Evolutionary conservation across 2,113 vertebrate species (phyloP), one percentile per base, ranked within the genome.

Genomic region (Myrmecobius fasciatus): DNA sequence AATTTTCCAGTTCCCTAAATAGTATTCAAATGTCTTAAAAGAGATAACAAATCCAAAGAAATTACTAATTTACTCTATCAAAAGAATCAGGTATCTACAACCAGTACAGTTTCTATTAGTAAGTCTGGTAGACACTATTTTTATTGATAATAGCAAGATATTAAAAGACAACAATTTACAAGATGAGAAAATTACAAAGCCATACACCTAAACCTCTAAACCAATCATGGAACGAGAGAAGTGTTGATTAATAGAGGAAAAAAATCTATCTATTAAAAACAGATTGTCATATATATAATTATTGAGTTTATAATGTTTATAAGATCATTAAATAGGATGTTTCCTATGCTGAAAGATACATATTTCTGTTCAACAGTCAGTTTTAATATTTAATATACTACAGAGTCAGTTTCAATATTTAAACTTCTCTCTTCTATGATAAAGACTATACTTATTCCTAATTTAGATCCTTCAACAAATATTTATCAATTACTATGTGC

Each of bases 181-280:
- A 89, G 43, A 96, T 67, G 88, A 97, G 52, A 96, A 95, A 96
- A 96, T 96, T 95, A 94, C 93, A 60, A 96, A 93, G 28, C 49
- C 89, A 4, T 31, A 95, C 0, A 91, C 46, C 12, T 95, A 91
- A 56, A 52, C 91, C 25, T 67, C 53, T 7, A 96, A 89, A 56
- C n/a, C 47, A 60, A 90, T 52, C 92, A 93, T 47, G 31, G 46
- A 54, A 90, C 93, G 90, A 92, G 49, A 95, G 43, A 94, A 95
- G 12, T 47, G 25, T 22, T 93, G 9, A 89, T 88, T 28, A 91
- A 97, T 91, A 24, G 92, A 95, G 49, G n/a, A n/a, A 7, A 91
- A 56, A 25, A 52, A 0, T 52, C 43, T 89, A 89, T 12, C 43
- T 90, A 91, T 43, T 56, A 95, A 89, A 94, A 94, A 51, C 25